These are phyloP conservation scores for Drosophila pseudoobscura DNA, from an alignment of 1,140 invertebrate species.

Conservation along the genomic window DNA sequence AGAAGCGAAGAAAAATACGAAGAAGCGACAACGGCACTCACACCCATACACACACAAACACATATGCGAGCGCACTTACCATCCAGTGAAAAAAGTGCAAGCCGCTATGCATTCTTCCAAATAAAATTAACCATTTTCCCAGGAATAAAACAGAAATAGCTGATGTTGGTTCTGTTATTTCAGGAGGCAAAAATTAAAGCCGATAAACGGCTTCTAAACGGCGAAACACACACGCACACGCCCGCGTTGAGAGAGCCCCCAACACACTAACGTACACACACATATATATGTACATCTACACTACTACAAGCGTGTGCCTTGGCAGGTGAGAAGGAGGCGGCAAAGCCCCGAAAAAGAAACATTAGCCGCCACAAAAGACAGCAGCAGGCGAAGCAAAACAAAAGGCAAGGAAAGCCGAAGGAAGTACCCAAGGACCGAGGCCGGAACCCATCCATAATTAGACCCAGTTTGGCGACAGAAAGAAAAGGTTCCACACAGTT, in stretches of 20 bases:
- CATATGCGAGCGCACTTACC: slow-evolving; percentile 29
- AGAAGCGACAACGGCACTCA: slow-evolving; percentile 62
- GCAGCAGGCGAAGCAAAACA: slow-evolving; percentile 16
- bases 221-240: slow-evolving; percentile 45
- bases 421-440: not conserved
- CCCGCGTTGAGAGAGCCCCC: slow-evolving; percentile 4
- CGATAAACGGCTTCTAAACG: slow-evolving; percentile 48
- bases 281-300: slow-evolving; percentile 29
- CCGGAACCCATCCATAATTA: too few relatives aligned
- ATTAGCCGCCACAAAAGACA: slow-evolving; percentile 1
- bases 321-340: slow-evolving; percentile 49
- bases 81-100: slow-evolving; percentile 69
- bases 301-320: slow-evolving; percentile 42
- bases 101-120: slow-evolving; percentile 54
- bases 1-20: slow-evolving; percentile 57
- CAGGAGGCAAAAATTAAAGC: slow-evolving; percentile 57
- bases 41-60: slow-evolving; percentile 23
- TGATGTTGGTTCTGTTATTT: slow-evolving; percentile 46
- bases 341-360: too few relatives aligned
- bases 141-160: slow-evolving; percentile 5
- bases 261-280: slow-evolving; percentile 25
- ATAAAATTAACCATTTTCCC: slow-evolving; percentile 33
- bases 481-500: not conserved
- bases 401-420: slow-evolving; percentile 30
- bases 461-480: too few relatives aligned